Percentiles rank a stretch among this genome's conserved stretches.
Evolutionary conservation across 2,113 vertebrate species (phyloP).

Genomic region (Pachyramphus minor): DNA sequence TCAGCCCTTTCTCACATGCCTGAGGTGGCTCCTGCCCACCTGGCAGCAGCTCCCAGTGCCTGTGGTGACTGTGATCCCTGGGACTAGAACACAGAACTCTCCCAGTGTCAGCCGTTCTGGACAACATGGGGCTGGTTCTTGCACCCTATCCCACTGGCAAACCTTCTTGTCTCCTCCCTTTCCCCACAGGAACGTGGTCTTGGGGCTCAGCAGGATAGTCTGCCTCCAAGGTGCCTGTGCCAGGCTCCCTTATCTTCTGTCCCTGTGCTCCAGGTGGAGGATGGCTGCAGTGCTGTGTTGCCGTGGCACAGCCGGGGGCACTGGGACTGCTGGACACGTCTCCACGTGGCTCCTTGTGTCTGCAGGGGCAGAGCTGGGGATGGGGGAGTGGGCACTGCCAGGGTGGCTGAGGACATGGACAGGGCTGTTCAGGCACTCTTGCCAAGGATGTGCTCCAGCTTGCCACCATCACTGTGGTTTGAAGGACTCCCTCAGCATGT

Average conservation of each 20-base stretch:
- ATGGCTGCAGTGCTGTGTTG: neutral
- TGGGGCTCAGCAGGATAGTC: neutral
- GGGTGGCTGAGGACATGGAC: neutral
- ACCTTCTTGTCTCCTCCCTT: neutral
- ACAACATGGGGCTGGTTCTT: neutral
- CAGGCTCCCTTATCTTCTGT: neutral
- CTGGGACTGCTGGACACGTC: rapidly evolving
- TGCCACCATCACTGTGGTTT: rapidly evolving
- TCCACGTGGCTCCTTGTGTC: neutral
- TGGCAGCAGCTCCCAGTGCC: neutral
- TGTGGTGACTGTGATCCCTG: rapidly evolving
- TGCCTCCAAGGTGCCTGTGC: neutral
- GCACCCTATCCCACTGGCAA: rapidly evolving
- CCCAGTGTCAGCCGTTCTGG: rapidly evolving
- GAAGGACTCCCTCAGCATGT: neutral
- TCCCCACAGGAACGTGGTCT: neutral
- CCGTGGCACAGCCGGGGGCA: neutral
- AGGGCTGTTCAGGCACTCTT: neutral
- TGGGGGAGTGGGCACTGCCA: rapidly evolving
- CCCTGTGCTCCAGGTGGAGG: neutral
- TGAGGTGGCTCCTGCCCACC: neutral
- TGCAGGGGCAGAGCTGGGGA: neutral
- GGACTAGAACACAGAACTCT: neutral
- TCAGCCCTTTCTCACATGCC: neutral
- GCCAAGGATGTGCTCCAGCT: neutral